Base-by-base conservation (phyloP, 2,797 vertebrate species). In the Dicrostonyx torquatus region DNA sequence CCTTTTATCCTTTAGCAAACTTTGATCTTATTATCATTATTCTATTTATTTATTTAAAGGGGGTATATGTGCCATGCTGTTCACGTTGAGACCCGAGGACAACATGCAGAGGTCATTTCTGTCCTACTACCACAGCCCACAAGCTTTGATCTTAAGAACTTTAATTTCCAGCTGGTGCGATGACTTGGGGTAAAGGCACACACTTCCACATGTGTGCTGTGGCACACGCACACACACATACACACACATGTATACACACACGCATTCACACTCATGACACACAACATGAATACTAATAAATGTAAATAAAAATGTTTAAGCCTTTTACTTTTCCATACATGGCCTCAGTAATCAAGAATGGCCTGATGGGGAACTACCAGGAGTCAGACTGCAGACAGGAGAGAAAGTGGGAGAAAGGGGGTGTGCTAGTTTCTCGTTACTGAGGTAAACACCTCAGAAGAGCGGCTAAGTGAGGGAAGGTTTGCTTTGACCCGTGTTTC, bases 211-310 rank as follows among this genome's bases (percentile, higher is more conserved):
- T 84, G 80, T 48, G 40, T 48, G 4, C 45, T 48, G 26, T 76
- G 45, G 18, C 43, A 9, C 9, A 43, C 80, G 8, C 29, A 34
- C 14, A 31, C 17, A 64, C 40, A 62, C 2, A 31, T 4, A 62
- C 0, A 22, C 11, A 1, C 22, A 6, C 53, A 8, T 1, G 0
- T 6, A 26, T 14, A 18, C n/a, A 14, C 37, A 40, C 22, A 82
- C 15, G 43, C 24, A 20, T 29, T 62, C 80, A 83, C 37, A 64
- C 40, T 22, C 20, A 14, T 62, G 62, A 62, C 55, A 40, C 37
- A 29, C 60, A 60, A 40, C 29, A 55, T 24, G 20, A 37, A 37
- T 34, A 53, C 53, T 64, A n/a, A 20, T 85, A 50, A 68, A 24
- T 26, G 20, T 50, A 37, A 50, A n/a, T 34, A 48, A 14, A 83